Percentiles rank a stretch among this genome's conserved stretches.
phyloP scores from a whole-genome alignment of 1,140 invertebrate genomes.

The Bombus sylvicola region DNA sequence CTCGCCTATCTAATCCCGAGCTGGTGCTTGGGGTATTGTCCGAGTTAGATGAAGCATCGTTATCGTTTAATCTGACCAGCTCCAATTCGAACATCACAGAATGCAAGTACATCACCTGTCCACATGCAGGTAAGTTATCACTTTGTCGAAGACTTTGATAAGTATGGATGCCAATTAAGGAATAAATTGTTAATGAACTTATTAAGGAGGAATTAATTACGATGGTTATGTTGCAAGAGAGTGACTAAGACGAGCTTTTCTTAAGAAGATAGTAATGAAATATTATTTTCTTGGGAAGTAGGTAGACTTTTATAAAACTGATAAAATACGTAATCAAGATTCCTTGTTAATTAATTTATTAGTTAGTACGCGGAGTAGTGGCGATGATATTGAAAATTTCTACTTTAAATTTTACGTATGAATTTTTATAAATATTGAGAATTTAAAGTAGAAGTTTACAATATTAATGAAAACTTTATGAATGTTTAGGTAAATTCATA shows the following conservation, averaged over 20 bases:
- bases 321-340: not conserved
- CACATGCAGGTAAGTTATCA: not conserved
- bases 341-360: not conserved
- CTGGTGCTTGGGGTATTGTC: constrained; percentile 56
- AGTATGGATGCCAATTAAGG: not conserved
- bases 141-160: not conserved
- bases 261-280: not conserved
- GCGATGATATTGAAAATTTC: not conserved
- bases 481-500: not conserved
- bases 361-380: not conserved
- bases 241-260: not conserved
- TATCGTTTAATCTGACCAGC: constrained; percentile 83
- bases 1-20: constrained; percentile 83
- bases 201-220: not conserved
- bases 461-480: not conserved
- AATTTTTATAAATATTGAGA: not conserved
- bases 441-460: not conserved
- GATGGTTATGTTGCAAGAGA: not conserved
- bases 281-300: not conserved
- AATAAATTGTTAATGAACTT: not conserved
- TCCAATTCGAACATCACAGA: constrained; percentile 91
- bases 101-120: constrained; percentile 87
- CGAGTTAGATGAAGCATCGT: constrained; percentile 47
- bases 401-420: not conserved
- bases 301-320: not conserved